These are phyloP conservation scores for Barypeithes pellucidus DNA, from an alignment of 2,888 invertebrate species.

Conservation along the genomic window DNA sequence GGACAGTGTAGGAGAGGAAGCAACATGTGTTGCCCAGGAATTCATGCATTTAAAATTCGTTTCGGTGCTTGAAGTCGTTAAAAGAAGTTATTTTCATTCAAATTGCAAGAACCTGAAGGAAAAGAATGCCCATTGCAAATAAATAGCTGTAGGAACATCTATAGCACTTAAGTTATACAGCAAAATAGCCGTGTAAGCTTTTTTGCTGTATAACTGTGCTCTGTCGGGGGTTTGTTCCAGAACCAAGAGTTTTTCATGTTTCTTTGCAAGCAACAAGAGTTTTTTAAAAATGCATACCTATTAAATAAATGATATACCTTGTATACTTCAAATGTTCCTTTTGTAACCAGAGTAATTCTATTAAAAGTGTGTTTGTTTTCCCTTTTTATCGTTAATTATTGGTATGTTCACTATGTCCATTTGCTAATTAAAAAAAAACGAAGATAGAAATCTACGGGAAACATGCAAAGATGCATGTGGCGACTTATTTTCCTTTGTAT, in stretches of 20 bases:
- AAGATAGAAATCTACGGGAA: conserved; percentile 41
- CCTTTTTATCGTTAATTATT: conserved; percentile 40
- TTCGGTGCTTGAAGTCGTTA: neutral
- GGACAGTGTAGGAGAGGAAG: conserved; percentile 46
- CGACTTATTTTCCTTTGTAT: conserved; percentile 32
- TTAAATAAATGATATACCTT: too few species aligned
- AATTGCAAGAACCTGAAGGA: too few species aligned
- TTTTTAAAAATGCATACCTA: too few species aligned
- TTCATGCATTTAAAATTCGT: conserved; percentile 13
- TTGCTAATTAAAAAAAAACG: conserved; percentile 53
- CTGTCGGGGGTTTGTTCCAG: too few species aligned
- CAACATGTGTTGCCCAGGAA: conserved; percentile 51
- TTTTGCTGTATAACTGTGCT: too few species aligned
- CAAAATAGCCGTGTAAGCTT: too few species aligned
- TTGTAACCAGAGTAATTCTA: neutral
- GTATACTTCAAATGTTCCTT: neutral
- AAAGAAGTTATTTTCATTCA: neutral
- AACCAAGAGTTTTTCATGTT: too few species aligned
- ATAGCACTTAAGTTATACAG: too few species aligned
- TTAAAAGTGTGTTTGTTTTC: conserved; percentile 24
- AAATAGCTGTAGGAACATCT: too few species aligned
- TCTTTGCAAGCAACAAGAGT: too few species aligned
- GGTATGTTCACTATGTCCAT: conserved; percentile 49
- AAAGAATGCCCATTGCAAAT: too few species aligned
- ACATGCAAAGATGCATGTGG: conserved; percentile 54